Evolutionary conservation across 1,140 invertebrate species (phyloP), one percentile per base, ranked within the genome.

Genomic region (Drosophila persimilis): DNA sequence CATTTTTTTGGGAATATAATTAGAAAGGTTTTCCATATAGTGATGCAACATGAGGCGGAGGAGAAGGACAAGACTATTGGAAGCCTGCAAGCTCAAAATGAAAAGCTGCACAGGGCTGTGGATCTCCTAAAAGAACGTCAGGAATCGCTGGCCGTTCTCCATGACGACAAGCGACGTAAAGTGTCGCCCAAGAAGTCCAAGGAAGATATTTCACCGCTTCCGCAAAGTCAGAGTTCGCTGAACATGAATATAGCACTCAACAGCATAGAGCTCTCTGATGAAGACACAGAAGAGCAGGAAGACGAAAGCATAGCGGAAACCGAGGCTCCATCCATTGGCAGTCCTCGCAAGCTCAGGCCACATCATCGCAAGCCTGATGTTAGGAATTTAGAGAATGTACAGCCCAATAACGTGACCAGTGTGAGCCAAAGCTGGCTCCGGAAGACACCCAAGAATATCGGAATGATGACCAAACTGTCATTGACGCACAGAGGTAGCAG

Each of bases 211-310:
- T 86, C 81, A 0, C 81, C 81, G 7, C 29, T 74, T 17, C 47
- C 59, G 1, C 80, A 77, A 41, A 89, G 70, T 44, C 77, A 90
- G 15, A 52, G 24, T n/a, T 81, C 81, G 0, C 20, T 85, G 0
- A 84, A 90, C 64, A 67, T 89, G 53, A 90, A 90, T 29, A 89
- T 90, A 62, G 89, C 89, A 2, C 22, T 90, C 9, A 77, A 64
- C 41, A 80, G 58, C 13, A 66, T 79, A 7, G 63, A 83, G 22
- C 13, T 83, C 15, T 79, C 70, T 3, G 73, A 81, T 9, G 72
- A 75, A 6, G 72, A 75, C 13, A 47, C 45, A n/a, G 72, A 75
- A 11, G 57, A 59, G 31, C 45, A 57, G 31, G 80, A 85, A 17
- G 81, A 86, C 7, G 83, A 88, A 39, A 80, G 58, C 20, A 88